These are phyloP conservation scores for Ophion obscuratus DNA, from an alignment of 2,888 invertebrate genomes.

Conservation along the genomic window DNA sequence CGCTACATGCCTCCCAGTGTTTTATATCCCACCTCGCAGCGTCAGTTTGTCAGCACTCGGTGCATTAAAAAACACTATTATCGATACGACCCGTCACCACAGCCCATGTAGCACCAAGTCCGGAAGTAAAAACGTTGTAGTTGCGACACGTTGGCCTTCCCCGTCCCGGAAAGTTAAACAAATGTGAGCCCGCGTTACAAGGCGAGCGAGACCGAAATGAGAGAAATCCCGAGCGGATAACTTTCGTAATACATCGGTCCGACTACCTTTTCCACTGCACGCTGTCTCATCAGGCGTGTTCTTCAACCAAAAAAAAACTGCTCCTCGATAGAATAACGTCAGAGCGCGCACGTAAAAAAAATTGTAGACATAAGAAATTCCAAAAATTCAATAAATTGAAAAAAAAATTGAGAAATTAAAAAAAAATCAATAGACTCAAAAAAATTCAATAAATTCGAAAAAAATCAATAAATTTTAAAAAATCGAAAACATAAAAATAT, in stretches of 20 bases:
- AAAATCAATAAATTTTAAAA: neutral
- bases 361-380: neutral
- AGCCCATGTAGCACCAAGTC: neutral
- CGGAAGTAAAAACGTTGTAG: neutral
- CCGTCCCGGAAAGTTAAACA: slow-evolving; percentile 53
- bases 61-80: slow-evolving; percentile 29
- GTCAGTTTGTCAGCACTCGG: slow-evolving; percentile 70
- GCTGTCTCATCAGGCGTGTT: slow-evolving; percentile 5
- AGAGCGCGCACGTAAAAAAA: neutral
- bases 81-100: neutral
- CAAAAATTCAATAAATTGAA: no score
- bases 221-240: slow-evolving; percentile 47
- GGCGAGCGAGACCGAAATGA: slow-evolving; percentile 30
- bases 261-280: slow-evolving; percentile 9
- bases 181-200: slow-evolving; percentile 35
- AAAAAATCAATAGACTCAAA: neutral
- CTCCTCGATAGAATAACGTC: slow-evolving; percentile 16
- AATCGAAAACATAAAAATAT: neutral
- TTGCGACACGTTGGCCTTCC: slow-evolving; percentile 49
- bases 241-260: slow-evolving; percentile 51
- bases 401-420: no score
- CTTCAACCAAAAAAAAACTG: slow-evolving; percentile 32
- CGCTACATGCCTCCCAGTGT: neutral
- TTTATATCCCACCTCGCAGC: neutral
- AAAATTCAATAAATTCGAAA: neutral